A percentile compares a stretch with the other conserved stretches of the same genome.
Conservation (phyloP, 2,888 invertebrate genomes). For the Heliconius erato region DNA sequence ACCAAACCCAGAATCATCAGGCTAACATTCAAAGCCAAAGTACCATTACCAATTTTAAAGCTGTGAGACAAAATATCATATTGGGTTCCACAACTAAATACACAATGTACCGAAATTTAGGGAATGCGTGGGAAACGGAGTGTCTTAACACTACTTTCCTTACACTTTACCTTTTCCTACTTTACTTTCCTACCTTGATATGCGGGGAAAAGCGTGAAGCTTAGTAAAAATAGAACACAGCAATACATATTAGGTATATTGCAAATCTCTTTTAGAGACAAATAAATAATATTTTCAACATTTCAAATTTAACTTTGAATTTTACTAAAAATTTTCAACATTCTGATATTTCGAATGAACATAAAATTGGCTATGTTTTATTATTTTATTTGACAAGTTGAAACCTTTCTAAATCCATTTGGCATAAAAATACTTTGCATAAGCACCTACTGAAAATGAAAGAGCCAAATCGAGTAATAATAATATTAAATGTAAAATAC, state of each 20-base stretch:
- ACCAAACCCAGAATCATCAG: too few species aligned
- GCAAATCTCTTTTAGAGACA: not conserved
- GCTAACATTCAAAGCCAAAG: too few species aligned
- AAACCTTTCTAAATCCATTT: slow-evolving; percentile 13
- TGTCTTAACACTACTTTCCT: too few species aligned
- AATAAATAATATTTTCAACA: not conserved
- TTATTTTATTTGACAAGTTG: slow-evolving; percentile 23
- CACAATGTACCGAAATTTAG: too few species aligned
- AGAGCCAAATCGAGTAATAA: slow-evolving; percentile 28
- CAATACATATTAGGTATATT: not conserved
- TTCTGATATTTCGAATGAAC: not conserved
- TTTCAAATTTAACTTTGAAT: not conserved
- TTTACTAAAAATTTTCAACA: not conserved
- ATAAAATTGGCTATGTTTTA: slow-evolving; percentile 18
- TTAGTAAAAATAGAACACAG: not conserved
- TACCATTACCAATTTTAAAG: too few species aligned
- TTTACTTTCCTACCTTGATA: not conserved
- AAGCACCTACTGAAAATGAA: slow-evolving; percentile 5
- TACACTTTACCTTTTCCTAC: too few species aligned
- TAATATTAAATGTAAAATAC: slow-evolving; percentile 1
- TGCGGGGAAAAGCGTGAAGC: not conserved
- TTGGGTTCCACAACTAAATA: too few species aligned
- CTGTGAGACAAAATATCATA: too few species aligned
- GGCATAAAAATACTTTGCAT: slow-evolving; percentile 18
- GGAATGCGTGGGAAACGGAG: too few species aligned